These are phyloP conservation scores for Venusia cambrica DNA, from an alignment of 2,888 invertebrate species.

Conservation along the genomic window DNA sequence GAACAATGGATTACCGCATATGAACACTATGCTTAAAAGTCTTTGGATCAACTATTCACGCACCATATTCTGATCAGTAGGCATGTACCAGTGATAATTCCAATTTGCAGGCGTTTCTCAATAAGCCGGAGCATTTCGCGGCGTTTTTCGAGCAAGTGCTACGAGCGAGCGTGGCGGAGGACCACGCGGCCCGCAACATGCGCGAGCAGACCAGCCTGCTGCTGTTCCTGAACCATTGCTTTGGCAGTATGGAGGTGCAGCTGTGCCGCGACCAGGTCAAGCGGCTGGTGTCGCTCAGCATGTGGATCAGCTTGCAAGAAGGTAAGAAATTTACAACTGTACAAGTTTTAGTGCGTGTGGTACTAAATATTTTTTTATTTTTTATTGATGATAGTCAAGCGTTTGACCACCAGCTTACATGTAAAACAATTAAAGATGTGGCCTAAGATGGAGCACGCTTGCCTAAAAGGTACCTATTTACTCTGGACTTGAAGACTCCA, in stretches of 20 bases:
- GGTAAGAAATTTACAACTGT: conserved; percentile 1
- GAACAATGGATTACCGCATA: no score
- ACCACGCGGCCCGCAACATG: conserved; percentile 57
- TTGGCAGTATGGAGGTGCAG: conserved; percentile 98
- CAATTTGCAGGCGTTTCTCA: conserved; percentile 87
- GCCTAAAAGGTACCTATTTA: no score
- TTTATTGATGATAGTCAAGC: no score
- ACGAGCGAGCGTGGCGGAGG: conserved; percentile 85
- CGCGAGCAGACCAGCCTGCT: conserved; percentile 93
- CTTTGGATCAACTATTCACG: no score
- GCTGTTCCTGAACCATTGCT: conserved; percentile 96
- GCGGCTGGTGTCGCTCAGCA: conserved; percentile 93
- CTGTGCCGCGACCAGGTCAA: conserved; percentile 96
- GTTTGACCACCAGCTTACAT: no score
- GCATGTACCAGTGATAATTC: conserved; percentile 1
- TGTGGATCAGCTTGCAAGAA: conserved; percentile 88
- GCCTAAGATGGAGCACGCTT: no score
- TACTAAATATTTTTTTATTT: no score
- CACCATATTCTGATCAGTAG: neutral
- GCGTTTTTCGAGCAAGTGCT: conserved; percentile 92
- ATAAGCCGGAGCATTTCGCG: conserved; percentile 87
- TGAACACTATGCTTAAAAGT: no score
- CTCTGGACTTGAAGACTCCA: no score
- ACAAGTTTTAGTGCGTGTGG: neutral
- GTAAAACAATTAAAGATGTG: no score